Base-by-base conservation (phyloP, 2,113 vertebrate species). In the Crotalus horridus region DNA sequence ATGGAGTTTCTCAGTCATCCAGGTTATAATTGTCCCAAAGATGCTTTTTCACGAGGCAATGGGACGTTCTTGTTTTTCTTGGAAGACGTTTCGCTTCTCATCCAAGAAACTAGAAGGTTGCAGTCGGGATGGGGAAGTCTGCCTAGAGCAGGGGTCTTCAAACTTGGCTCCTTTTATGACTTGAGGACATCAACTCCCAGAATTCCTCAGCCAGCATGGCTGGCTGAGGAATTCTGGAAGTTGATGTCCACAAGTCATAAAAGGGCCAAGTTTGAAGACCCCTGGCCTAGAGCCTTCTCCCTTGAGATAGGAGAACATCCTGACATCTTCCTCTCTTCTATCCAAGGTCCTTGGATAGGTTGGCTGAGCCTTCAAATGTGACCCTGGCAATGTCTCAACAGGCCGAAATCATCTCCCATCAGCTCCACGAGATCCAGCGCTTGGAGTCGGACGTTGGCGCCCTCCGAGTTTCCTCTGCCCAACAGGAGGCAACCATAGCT, bases 331-430 rank as follows among this genome's bases (percentile, higher is more conserved):
- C 43, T 89, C 6, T 86, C 89, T 95, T 21, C 90, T 85, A 93
- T 91, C 61, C 11, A 89, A 97, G 97, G 96, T 95, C 92, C 3
- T 3, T 93, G 93, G 95, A 96, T 48, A 61, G 93, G 26, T 90
- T 85, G 13, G 92, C 90, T 5, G 89, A 90, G 56, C 39, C 24
- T 23, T 20, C 54, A 13, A 55, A 2, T 43, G 4, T 21, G 5
- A 92, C 96, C 0, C 91, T 94, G 23, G 95, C 94, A 85, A 91
- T 96, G 93, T 95, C 94, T 88, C 95, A 97, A 88, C 96, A 96
- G 93, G 94, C 95, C 0, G 94, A 97, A 92, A 64, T 97, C 85
- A 96, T 97, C 87, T 96, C 95, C 43, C 74, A 94, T 89, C 97
- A 97, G 90, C 92, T 96, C 23, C 95, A 93, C 17, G 96, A 97